Conservation (phyloP, 2,113 vertebrate species). For the Poeciliopsis prolifica region DNA sequence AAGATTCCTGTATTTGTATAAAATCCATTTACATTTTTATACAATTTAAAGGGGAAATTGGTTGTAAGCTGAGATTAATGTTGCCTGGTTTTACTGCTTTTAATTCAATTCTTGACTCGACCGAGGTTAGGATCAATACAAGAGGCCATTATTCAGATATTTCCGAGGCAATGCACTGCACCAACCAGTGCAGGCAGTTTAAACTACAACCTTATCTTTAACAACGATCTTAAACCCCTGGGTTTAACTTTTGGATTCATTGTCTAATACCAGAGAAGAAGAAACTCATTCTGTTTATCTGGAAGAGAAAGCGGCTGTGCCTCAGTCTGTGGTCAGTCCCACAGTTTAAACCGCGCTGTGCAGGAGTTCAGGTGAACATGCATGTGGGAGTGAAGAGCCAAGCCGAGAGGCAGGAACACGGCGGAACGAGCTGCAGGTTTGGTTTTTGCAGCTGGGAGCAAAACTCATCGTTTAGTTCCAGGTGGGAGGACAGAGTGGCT, state of each 20-base stretch:
- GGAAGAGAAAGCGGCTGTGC: neutral
- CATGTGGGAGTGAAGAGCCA: neutral
- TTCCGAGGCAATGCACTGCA: neutral
- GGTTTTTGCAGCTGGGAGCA: conserved; percentile 1
- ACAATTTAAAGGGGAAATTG: too few species aligned
- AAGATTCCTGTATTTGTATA: too few species aligned
- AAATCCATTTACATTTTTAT: too few species aligned
- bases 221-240: neutral
- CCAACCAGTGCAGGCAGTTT: neutral
- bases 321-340: neutral
- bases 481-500: conserved; percentile 37
- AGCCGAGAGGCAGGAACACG: neutral
- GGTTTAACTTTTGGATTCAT: neutral
- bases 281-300: neutral
- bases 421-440: neutral
- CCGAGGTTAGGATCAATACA: neutral
- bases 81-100: too few species aligned
- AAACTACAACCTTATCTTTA: neutral
- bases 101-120: too few species aligned
- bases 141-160: neutral
- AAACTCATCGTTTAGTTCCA: conserved; percentile 26
- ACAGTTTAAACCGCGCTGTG: neutral
- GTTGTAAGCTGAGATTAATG: too few species aligned
- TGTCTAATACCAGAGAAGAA: neutral
- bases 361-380: neutral